Base-by-base conservation (phyloP, 2,113 vertebrate genomes). In the Anarrhichthys ocellatus region DNA sequence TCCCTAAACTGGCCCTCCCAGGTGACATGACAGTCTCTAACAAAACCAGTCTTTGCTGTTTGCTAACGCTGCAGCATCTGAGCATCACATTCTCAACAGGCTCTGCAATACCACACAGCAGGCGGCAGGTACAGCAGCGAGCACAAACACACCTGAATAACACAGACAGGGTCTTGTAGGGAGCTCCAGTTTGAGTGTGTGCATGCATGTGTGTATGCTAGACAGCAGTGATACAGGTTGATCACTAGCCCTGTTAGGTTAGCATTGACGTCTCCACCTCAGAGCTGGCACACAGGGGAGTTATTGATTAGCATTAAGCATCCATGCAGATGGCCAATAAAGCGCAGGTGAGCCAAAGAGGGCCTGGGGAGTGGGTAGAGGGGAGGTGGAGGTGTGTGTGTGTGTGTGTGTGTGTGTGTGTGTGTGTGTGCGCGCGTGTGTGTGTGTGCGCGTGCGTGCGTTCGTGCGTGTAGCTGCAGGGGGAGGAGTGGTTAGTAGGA, bases 281-380 rank as follows among this genome's bases (percentile, higher is more conserved):
- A 80, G 90, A 89, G 86, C 81, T 91, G 86, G 86, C 89, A 82
- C 91, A 85, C 91, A 73, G 88, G 89, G 90, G 89, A 90, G 83
- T 85, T 90, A 94, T 93, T 94, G 93, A 94, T 93, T 92, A 90
- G 90, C 88, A 91, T 90, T 93, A 93, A 91, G 89, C 91, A 92
- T 92, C 86, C 91, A 93, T 93, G 91, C 92, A 93, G 90, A 94
- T 89, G 90, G 86, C 88, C 92, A 92, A 90, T 90, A 90, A 92
- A 92, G 81, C 89, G 86, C 83, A 90, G 87, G 84, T 87, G 91
- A 89, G 87, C 81, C 79, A 85, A 89, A 81, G 83, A 91, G 87
- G 79, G 83, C 78, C 76, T 81, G 87, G 84, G 73, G 80, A 84
- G 66, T 20, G 17, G 67, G 67, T 69, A 40, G 29, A 7, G 34